phyloP scores from a whole-genome alignment of 1,140 invertebrate species.

The Trichogramma pretiosum region DNA sequence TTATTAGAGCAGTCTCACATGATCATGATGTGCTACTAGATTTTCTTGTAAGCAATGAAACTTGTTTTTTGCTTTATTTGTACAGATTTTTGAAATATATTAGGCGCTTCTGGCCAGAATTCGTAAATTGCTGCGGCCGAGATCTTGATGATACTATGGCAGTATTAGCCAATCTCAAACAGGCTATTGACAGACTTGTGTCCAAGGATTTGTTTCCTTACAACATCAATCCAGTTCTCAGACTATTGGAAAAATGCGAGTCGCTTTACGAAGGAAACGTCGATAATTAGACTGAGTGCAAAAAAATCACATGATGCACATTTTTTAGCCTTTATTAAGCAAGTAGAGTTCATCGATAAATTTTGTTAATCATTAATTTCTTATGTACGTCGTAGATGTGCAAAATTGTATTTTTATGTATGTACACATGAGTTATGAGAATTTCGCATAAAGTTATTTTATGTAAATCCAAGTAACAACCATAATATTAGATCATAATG shows the following conservation, averaged over 20 bases:
- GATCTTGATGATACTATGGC: conserved; percentile 76
- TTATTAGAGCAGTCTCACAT: conserved; percentile 71
- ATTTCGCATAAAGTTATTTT: too few relatives aligned
- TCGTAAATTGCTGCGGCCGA: conserved; percentile 66
- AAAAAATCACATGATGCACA: too few relatives aligned
- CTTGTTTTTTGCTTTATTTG: conserved; percentile 80
- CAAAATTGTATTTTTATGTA: too few relatives aligned
- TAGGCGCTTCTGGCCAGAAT: conserved; percentile 72
- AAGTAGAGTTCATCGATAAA: too few relatives aligned
- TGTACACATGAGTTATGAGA: too few relatives aligned
- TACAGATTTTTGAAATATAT: conserved; percentile 79
- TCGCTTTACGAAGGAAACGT: conserved; percentile 72
- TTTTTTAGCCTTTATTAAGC: too few relatives aligned
- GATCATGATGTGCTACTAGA: conserved; percentile 77
- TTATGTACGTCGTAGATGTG: too few relatives aligned
- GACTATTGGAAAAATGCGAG: conserved; percentile 75
- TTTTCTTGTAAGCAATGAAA: conserved; percentile 83
- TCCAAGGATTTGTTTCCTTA: conserved; percentile 78
- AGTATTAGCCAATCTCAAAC: conserved; percentile 66
- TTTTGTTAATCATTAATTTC: too few relatives aligned
- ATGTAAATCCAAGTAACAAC: too few relatives aligned
- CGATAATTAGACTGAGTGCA: too few relatives aligned
- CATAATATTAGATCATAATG: too few relatives aligned
- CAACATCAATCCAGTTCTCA: conserved; percentile 79
- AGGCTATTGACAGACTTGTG: conserved; percentile 73